These are phyloP conservation scores for Glossosoma conforme DNA, from an alignment of 1,140 invertebrate genomes.

Conservation along the genomic window DNA sequence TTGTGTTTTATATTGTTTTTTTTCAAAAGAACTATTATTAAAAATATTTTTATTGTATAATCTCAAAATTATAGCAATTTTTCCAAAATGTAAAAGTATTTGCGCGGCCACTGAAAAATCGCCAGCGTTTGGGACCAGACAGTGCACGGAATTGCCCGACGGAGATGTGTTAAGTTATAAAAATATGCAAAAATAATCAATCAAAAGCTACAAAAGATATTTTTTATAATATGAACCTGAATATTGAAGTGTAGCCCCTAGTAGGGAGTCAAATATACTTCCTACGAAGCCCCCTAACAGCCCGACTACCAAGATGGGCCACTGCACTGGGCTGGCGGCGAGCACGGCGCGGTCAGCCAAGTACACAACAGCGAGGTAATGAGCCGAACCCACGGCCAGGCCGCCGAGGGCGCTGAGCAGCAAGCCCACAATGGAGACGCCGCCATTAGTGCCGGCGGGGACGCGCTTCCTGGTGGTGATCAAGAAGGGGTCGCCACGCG, in stretches of 20 bases:
- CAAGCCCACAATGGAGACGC: constrained; percentile 66
- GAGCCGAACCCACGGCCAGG: constrained; percentile 64
- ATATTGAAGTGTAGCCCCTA: constrained; percentile 82
- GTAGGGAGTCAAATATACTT: constrained; percentile 75
- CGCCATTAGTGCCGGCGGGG: constrained; percentile 82
- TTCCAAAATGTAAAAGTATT: too few species aligned
- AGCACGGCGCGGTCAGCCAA: constrained; percentile 57
- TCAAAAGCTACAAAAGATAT: too few species aligned
- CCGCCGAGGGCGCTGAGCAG: constrained; percentile 72
- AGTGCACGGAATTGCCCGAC: too few species aligned
- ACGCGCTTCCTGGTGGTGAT: constrained; percentile 73
- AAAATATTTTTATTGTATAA: too few species aligned
- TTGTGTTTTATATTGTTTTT: too few species aligned
- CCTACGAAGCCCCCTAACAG: constrained; percentile 71
- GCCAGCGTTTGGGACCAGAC: too few species aligned
- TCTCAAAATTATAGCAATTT: too few species aligned
- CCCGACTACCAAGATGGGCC: constrained; percentile 72
- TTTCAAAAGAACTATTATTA: too few species aligned
- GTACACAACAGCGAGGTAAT: constrained; percentile 65
- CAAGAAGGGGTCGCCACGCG: constrained; percentile 62
- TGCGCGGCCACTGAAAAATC: too few species aligned
- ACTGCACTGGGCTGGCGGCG: constrained; percentile 65
- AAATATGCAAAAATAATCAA: too few species aligned
- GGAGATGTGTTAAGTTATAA: too few species aligned
- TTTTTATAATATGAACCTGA: constrained; percentile 64